Evolutionary conservation across 2,888 invertebrate species (phyloP).

Genomic region (Drosophila robusta): DNA sequence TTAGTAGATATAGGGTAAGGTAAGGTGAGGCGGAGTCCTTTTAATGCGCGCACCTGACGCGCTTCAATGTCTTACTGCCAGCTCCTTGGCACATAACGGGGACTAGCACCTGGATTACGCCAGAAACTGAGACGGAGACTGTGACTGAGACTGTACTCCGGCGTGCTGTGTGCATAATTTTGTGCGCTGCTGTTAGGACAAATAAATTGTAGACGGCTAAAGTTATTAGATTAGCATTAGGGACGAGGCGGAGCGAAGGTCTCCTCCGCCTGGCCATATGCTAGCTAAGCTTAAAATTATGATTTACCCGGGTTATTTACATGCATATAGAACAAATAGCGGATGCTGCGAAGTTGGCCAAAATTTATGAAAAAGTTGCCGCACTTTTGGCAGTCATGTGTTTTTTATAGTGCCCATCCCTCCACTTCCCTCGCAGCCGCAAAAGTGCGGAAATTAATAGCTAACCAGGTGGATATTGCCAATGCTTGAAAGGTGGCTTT

Average conservation of each 20-base stretch:
- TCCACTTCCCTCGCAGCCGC: neutral
- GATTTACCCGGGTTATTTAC: slow-evolving; percentile 75
- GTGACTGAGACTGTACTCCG: slow-evolving; percentile 19
- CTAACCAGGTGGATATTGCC: slow-evolving; percentile 11
- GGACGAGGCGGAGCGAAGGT: slow-evolving; percentile 31
- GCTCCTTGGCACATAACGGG: slow-evolving; percentile 24
- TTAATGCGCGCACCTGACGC: slow-evolving; percentile 81
- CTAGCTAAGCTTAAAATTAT: slow-evolving; percentile 71
- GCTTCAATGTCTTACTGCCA: slow-evolving; percentile 65
- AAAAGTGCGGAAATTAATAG: slow-evolving; percentile 30
- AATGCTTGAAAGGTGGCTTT: slow-evolving; percentile 1
- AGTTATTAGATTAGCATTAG: slow-evolving; percentile 82
- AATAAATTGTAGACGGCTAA: slow-evolving; percentile 77
- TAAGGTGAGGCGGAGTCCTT: slow-evolving; percentile 16
- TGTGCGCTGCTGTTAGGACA: slow-evolving; percentile 75
- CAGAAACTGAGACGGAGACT: slow-evolving; percentile 5
- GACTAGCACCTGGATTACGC: slow-evolving; percentile 61
- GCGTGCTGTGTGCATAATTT: slow-evolving; percentile 71
- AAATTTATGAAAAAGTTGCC: slow-evolving; percentile 66
- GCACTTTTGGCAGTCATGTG: slow-evolving; percentile 58
- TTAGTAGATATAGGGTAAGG: slow-evolving; percentile 46
- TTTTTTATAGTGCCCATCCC: slow-evolving; percentile 63
- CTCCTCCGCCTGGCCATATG: slow-evolving; percentile 12
- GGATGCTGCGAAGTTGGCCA: slow-evolving; percentile 39
- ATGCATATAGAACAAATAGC: slow-evolving; percentile 67